Conservation (phyloP, 2,888 invertebrate genomes). For the Phortica okadai region DNA sequence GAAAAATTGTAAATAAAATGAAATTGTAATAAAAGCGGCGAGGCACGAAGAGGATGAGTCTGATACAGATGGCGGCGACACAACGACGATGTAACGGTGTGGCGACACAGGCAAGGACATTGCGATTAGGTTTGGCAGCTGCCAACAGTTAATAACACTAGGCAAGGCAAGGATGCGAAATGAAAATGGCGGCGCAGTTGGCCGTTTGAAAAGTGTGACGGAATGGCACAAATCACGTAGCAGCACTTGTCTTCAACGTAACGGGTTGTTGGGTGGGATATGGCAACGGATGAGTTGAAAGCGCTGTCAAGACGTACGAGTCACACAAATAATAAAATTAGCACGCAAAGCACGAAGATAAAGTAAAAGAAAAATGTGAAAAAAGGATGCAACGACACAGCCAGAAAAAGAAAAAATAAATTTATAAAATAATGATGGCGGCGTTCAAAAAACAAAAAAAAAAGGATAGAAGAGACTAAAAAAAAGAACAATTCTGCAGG, state of each 20-base stretch:
- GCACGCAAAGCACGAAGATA: constrained; percentile 46
- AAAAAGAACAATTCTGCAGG: background rate
- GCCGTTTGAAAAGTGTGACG: background rate
- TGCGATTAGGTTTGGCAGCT: no score
- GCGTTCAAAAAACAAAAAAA: no score
- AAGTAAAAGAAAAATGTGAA: constrained; percentile 3
- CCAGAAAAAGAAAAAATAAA: background rate
- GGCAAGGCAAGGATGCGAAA: background rate
- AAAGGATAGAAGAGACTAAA: background rate
- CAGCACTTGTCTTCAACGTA: constrained; percentile 6
- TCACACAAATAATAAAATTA: constrained; percentile 61
- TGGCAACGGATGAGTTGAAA: background rate
- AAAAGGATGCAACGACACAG: background rate
- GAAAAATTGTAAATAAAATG: constrained; percentile 44
- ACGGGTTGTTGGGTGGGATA: background rate
- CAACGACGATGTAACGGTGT: background rate
- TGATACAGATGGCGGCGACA: constrained; percentile 14
- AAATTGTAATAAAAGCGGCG: constrained; percentile 28
- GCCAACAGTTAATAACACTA: no score
- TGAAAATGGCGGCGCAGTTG: background rate
- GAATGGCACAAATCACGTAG: constrained; percentile 6
- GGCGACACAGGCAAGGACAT: no score
- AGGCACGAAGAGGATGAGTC: constrained; percentile 5
- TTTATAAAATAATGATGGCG: no score
- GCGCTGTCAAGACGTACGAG: background rate